phyloP scores from a whole-genome alignment of 1,140 invertebrate species.

The Drosophila guanche region DNA sequence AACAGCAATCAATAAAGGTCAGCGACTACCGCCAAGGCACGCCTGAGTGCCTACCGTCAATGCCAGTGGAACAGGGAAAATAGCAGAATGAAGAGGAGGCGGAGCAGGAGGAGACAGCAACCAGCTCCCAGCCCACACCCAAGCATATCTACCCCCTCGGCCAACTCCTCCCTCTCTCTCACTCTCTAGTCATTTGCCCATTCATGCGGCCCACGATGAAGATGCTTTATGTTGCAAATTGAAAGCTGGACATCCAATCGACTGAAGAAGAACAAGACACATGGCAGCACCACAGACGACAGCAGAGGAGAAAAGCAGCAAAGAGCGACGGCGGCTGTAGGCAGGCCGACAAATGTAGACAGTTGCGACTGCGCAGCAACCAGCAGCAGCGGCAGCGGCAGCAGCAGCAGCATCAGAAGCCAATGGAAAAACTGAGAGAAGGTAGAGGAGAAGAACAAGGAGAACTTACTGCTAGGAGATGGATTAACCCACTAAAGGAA shows the following conservation, averaged over 20 bases:
- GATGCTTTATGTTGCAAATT: conserved; percentile 82
- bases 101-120: conserved; percentile 13
- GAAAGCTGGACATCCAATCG: conserved; percentile 81
- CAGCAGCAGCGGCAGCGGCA: conserved; percentile 27
- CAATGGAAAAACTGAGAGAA: conserved; percentile 17
- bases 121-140: conserved; percentile 60
- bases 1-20: conserved; percentile 83
- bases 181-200: conserved; percentile 46
- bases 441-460: not conserved
- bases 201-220: conserved; percentile 81
- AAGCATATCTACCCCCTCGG: not conserved
- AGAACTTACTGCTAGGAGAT: conserved; percentile 18
- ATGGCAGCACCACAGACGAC: not conserved
- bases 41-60: conserved; percentile 78
- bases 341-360: conserved; percentile 67
- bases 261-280: conserved; percentile 56
- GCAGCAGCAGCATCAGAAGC: conserved; percentile 3
- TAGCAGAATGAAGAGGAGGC: conserved; percentile 5
- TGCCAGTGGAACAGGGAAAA: conserved; percentile 47
- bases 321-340: conserved; percentile 38
- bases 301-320: conserved; percentile 14
- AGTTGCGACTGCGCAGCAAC: conserved; percentile 70
- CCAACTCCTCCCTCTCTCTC: not conserved
- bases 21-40: conserved; percentile 76
- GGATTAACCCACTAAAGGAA: conserved; percentile 29